Evolutionary conservation across 2,888 invertebrate species (phyloP).

Genomic region (Oligia fasciuncula): DNA sequence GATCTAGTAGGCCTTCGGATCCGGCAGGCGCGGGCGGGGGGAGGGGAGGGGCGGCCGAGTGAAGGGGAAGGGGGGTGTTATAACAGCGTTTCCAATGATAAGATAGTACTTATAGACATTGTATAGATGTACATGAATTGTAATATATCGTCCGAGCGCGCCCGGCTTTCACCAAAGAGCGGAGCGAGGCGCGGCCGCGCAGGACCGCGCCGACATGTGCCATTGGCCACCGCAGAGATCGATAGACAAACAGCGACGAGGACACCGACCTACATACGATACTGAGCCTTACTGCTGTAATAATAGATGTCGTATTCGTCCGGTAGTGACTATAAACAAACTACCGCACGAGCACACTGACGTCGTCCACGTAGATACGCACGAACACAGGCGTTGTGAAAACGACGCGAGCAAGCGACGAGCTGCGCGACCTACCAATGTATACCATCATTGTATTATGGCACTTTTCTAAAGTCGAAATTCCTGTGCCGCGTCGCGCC

Average conservation of each 20-base stretch:
- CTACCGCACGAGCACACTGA: slow-evolving; percentile 87
- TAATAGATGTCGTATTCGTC: slow-evolving; percentile 82
- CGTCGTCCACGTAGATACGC: slow-evolving; percentile 83
- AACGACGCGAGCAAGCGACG: slow-evolving; percentile 86
- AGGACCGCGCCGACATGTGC: slow-evolving; percentile 90
- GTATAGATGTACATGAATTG: slow-evolving; percentile 74
- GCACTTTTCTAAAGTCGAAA: slow-evolving; percentile 89
- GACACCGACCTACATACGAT: slow-evolving; percentile 88
- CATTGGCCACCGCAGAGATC: slow-evolving; percentile 91
- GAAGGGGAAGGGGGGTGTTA: slow-evolving; percentile 64
- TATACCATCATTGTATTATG: slow-evolving; percentile 85
- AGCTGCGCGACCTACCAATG: slow-evolving; percentile 83
- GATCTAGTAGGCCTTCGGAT: slow-evolving; percentile 78
- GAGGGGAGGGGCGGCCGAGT: slow-evolving; percentile 53
- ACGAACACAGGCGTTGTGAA: slow-evolving; percentile 81
- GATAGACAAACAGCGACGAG: slow-evolving; percentile 91
- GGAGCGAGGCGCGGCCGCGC: slow-evolving; percentile 87
- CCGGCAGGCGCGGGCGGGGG: slow-evolving; percentile 47
- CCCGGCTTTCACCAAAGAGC: slow-evolving; percentile 86
- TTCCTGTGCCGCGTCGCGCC: slow-evolving; percentile 86
- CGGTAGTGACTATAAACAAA: slow-evolving; percentile 90
- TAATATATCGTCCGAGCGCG: slow-evolving; percentile 76
- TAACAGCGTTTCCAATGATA: slow-evolving; percentile 79
- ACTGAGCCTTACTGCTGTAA: slow-evolving; percentile 80
- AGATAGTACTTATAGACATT: slow-evolving; percentile 79